phyloP scores from a whole-genome alignment of 2,888 invertebrate species.

The Ptycholaimellus sp. region DNA sequence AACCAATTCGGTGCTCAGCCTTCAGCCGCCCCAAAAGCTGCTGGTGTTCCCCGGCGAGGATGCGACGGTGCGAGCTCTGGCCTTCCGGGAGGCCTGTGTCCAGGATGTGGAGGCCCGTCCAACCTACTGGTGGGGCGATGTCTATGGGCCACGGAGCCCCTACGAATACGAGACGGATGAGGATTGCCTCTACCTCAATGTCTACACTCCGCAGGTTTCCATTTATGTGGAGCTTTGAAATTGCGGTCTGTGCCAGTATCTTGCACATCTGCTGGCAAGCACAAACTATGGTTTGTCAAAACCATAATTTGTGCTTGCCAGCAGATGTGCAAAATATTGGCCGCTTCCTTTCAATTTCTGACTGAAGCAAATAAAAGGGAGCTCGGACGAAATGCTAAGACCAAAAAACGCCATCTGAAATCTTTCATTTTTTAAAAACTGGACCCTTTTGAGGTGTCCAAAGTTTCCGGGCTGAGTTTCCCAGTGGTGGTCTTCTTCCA shows the following conservation, averaged over 20 bases:
- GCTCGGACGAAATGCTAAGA: too few species aligned
- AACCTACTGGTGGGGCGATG: too few species aligned
- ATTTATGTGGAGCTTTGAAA: not conserved
- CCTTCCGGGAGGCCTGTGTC: conserved; percentile 15
- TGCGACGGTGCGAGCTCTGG: conserved; percentile 15
- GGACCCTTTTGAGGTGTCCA: conserved; percentile 13
- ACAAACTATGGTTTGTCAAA: too few species aligned
- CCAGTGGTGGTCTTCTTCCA: conserved; percentile 36
- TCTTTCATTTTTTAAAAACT: too few species aligned
- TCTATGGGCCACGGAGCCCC: conserved; percentile 12
- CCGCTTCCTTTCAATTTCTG: too few species aligned
- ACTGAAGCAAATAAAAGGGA: too few species aligned
- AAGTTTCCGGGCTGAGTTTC: conserved; percentile 16
- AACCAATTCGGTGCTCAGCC: conserved; percentile 5
- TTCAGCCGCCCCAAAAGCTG: conserved; percentile 17
- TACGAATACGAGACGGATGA: conserved; percentile 53
- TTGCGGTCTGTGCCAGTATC: too few species aligned
- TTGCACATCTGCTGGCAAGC: too few species aligned
- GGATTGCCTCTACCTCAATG: conserved; percentile 75
- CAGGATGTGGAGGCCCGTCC: conserved; percentile 19
- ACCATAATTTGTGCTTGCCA: too few species aligned
- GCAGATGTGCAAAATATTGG: too few species aligned
- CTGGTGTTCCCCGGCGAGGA: conserved; percentile 16
- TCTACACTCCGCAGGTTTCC: conserved; percentile 51
- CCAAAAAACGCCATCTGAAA: too few species aligned